Percentiles rank a stretch among this genome's conserved stretches.
phyloP scores from a whole-genome alignment of 2,797 vertebrate genomes.

The Acanthurus tractus region DNA sequence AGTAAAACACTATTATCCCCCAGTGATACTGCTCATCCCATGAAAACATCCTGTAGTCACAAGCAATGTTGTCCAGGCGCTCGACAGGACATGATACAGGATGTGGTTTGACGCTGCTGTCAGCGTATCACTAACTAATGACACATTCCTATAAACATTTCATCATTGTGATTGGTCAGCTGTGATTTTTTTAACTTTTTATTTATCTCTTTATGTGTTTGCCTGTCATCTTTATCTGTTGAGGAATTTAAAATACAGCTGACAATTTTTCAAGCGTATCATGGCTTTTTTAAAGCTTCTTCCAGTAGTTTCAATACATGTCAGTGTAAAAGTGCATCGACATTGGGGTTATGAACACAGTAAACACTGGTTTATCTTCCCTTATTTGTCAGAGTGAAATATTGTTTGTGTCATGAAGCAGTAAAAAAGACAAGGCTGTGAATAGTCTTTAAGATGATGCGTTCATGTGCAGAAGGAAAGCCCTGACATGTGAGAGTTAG shows the following conservation, averaged over 20 bases:
- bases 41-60: constrained; percentile 77
- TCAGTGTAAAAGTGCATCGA: not conserved
- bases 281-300: not conserved
- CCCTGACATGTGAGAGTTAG: not conserved
- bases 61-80: constrained; percentile 64
- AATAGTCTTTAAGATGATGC: constrained; percentile 9
- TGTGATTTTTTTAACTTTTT: constrained; percentile 10
- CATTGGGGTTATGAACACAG: not conserved
- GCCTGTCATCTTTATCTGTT: not conserved
- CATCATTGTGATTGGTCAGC: constrained; percentile 36
- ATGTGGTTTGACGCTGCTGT: constrained; percentile 66
- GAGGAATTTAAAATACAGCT: not conserved
- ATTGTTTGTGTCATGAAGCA: not conserved
- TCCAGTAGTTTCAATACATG: not conserved
- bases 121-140: constrained; percentile 69
- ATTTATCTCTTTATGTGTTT: not conserved
- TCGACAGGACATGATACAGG: constrained; percentile 72
- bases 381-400: not conserved
- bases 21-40: constrained; percentile 77
- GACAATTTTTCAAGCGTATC: constrained; percentile 9
- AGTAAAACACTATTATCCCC: constrained; percentile 76
- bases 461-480: constrained; percentile 10
- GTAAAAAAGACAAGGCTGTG: not conserved
- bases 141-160: constrained; percentile 62
- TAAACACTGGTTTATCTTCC: not conserved